Evolutionary conservation across 2,113 vertebrate genomes (phyloP).

Genomic region (Nycticryphes semicollaris): DNA sequence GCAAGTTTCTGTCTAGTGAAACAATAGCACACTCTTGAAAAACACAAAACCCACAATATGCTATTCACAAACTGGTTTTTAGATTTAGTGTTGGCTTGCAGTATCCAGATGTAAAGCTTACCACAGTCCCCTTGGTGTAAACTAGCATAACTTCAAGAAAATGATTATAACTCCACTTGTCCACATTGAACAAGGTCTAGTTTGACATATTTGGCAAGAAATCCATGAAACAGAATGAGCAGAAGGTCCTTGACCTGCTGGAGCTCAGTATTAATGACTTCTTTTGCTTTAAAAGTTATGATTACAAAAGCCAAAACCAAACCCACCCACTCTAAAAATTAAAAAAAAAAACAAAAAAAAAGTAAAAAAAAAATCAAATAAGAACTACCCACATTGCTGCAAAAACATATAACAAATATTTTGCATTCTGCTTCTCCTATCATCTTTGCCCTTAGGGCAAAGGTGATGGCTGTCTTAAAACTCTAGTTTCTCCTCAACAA

Average conservation of each 20-base stretch:
- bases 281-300: not conserved
- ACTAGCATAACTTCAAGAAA: not conserved
- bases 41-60: not conserved
- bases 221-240: not conserved
- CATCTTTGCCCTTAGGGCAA: not conserved
- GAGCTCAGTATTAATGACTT: not conserved
- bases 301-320: not conserved
- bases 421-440: not conserved
- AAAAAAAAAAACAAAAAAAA: not conserved
- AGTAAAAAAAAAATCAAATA: not conserved
- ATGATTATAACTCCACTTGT: not conserved
- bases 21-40: not conserved
- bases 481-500: not conserved
- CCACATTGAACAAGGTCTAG: not conserved
- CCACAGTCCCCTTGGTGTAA: not conserved
- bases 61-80: not conserved
- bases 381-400: not conserved
- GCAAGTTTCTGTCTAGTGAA: not conserved
- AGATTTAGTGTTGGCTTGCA: not conserved
- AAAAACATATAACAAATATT: not conserved
- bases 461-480: not conserved
- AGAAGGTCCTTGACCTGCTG: not conserved
- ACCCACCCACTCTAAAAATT: accelerated
- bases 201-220: not conserved
- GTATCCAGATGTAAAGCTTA: not conserved